Evolutionary conservation across 2,797 vertebrate genomes (phyloP), one percentile per base, ranked within the genome.

Genomic region (Sardinella longiceps): DNA sequence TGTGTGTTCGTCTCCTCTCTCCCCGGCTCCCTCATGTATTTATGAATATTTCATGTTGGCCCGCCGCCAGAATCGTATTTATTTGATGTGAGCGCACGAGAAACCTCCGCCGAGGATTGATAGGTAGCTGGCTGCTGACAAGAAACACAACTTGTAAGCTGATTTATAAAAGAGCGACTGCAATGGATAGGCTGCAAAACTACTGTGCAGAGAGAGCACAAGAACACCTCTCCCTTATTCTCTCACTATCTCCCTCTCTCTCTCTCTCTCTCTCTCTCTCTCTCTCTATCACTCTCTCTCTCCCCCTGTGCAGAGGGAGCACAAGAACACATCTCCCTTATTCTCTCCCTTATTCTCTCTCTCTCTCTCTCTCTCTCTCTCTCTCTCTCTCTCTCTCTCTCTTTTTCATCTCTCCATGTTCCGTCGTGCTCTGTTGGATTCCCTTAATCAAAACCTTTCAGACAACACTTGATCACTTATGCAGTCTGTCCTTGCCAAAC

Each of bases 11-110:
- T 63, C 15, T 77, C 66, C 66, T 74, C 66, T 74, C 60, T 39
- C 70, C 80, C 43, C 20, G 46, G 46, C 66, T 82, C 85, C 83
- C 83, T 91, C 88, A 88, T 88, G 90, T 88, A 89, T 87, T 91
- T 90, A 93, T 93, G 92, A 94, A 94, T 95, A 94, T 93, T 93
- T 92, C 89, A 94, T 92, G 45, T 80, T 87, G 87, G 82, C 86
- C 87, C 88, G 84, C 84, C 74, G 53, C 86, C 86, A 87, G 89
- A 92, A 91, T 92, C 86, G 86, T 88, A 90, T 92, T 92, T 91
- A 74, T 85, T 50, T 23, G 80, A 83, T 66, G 81, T 86, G 82
- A 83, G 89, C 83, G 70, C 70, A 77, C 70, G 37, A 77, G 70
- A 77, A 37, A 20, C 20, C 45, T 45, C 30, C 43, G 15, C 53